Evolutionary conservation across 2,113 vertebrate species (phyloP).

Genomic region (Boulengeromyrus knoepffleri): DNA sequence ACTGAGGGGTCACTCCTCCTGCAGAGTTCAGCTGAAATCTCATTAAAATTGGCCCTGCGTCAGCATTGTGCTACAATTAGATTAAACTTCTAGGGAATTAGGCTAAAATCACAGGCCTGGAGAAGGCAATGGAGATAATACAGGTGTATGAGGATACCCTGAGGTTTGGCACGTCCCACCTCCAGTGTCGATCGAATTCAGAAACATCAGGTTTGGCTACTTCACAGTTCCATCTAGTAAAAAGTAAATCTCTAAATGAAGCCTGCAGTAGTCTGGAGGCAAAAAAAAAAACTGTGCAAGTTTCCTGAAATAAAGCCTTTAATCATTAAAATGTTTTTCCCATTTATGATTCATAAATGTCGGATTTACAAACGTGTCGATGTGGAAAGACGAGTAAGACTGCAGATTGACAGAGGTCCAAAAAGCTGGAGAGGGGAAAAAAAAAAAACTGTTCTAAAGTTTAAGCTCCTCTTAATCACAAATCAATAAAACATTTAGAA

Average conservation of each 20-base stretch:
- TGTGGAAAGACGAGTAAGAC: background rate
- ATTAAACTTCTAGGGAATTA: background rate
- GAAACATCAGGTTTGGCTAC: background rate
- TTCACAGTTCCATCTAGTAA: background rate
- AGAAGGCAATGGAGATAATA: background rate
- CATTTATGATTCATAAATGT: background rate
- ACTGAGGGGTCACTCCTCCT: background rate
- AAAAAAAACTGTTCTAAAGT: background rate
- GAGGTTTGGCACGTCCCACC: background rate
- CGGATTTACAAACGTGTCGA: background rate
- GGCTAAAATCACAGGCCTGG: background rate
- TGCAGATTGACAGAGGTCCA: background rate
- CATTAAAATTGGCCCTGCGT: background rate
- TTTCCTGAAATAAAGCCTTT: slow-evolving; percentile 1
- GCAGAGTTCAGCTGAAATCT: background rate
- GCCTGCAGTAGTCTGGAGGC: background rate
- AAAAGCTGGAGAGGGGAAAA: background rate
- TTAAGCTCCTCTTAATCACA: background rate
- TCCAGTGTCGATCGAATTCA: background rate
- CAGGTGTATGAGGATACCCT: background rate
- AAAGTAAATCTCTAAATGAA: background rate
- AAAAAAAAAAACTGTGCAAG: background rate
- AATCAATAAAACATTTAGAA: background rate
- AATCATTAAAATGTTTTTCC: slow-evolving; percentile 5
- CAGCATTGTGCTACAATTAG: background rate